Percentiles rank a stretch among this genome's conserved stretches.
phyloP scores from a whole-genome alignment of 1,140 invertebrate genomes.

The Leptinotarsa defecta region DNA sequence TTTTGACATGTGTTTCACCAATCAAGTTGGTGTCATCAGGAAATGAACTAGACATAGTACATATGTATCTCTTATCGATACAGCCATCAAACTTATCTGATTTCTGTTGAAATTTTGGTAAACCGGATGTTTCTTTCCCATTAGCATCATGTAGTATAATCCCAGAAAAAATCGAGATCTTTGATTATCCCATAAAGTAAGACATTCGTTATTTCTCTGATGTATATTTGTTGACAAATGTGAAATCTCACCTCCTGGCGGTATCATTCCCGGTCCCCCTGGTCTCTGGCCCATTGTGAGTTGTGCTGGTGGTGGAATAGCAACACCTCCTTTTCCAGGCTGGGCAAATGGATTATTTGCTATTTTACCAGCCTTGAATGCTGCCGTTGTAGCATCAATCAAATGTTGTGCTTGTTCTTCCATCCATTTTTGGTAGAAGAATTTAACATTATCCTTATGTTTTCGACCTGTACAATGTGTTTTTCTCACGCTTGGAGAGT shows the following conservation, averaged over 20 bases:
- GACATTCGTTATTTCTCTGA: not conserved
- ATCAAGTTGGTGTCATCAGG: no score
- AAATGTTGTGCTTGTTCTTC: conserved; percentile 98
- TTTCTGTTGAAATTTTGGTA: no score
- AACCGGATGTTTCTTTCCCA: no score
- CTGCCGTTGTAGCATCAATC: conserved; percentile 96
- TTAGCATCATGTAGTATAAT: not conserved
- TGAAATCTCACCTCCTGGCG: conserved; percentile 58
- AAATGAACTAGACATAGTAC: no score
- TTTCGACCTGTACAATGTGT: conserved; percentile 99
- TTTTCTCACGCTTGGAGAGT: conserved; percentile 98
- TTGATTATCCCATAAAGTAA: not conserved
- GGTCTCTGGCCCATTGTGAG: conserved; percentile 61
- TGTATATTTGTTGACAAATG: not conserved
- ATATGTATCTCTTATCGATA: no score
- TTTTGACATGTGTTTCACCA: no score
- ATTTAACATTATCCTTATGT: conserved; percentile 99
- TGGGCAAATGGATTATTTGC: conserved; percentile 85
- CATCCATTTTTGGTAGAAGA: conserved; percentile 99
- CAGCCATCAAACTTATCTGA: no score
- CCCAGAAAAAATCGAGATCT: not conserved
- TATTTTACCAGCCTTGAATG: conserved; percentile 95
- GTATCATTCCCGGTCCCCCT: conserved; percentile 59
- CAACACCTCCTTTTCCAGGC: conserved; percentile 58
- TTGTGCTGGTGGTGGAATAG: conserved; percentile 74